phyloP scores from a whole-genome alignment of 2,797 vertebrate species.

The Hapalemur alaotrensis region DNA sequence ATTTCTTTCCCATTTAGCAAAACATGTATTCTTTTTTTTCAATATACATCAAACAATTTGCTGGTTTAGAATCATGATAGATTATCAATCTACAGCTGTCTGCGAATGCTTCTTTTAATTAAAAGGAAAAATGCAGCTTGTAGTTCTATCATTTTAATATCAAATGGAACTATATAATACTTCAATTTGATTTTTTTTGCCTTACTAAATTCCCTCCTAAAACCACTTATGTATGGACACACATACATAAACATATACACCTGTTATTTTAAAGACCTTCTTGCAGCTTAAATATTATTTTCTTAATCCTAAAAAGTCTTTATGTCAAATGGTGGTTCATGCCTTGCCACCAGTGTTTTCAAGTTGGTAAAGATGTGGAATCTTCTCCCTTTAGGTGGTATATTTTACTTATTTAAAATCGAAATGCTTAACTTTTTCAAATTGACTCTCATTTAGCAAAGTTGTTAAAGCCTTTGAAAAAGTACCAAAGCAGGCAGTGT shows the following conservation, averaged over 20 bases:
- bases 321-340: not conserved
- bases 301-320: not conserved
- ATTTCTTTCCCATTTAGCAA: not conserved
- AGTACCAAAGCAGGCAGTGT: not conserved
- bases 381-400: not conserved
- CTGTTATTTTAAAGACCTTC: slow-evolving; percentile 2
- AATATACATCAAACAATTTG: not conserved
- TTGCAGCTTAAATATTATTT: not conserved
- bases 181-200: not conserved
- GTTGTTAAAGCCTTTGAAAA: slow-evolving; percentile 35
- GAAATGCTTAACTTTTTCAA: slow-evolving; percentile 41
- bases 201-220: slow-evolving; percentile 38
- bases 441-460: slow-evolving; percentile 23
- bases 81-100: not conserved
- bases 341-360: not conserved
- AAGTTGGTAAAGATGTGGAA: not conserved
- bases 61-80: slow-evolving; percentile 1
- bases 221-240: not conserved
- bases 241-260: not conserved
- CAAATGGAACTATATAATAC: not conserved
- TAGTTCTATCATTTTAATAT: not conserved
- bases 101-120: slow-evolving; percentile 9
- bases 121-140: not conserved
- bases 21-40: not conserved
- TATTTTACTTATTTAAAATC: slow-evolving; percentile 7